Evolutionary conservation across 2,888 invertebrate genomes (phyloP), one percentile per base, ranked within the genome.

Genomic region (Eupithecia exiguata): DNA sequence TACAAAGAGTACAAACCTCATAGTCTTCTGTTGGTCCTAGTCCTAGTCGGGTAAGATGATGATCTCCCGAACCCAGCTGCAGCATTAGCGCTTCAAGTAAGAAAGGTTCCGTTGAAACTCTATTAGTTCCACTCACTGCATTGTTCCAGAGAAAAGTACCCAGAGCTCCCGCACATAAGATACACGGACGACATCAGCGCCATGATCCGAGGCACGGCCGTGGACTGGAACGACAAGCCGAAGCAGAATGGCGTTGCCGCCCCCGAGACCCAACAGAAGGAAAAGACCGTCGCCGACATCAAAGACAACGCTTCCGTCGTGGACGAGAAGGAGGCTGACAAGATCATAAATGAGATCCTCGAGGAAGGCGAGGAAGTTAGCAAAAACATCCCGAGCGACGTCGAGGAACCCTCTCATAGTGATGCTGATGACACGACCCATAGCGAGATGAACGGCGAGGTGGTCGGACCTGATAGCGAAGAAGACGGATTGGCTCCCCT

Each of bases 101-200:
- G n/a, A n/a, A n/a, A n/a, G n/a, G n/a, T n/a, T n/a, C n/a, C n/a
- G n/a, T n/a, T 30, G 30, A 30, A 30, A 1, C 30, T 53, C 53
- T 12, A 12, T 10, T 53, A 21, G 25, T 25, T 21, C 21, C 5
- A 14, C 12, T 25, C 12, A 21, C 12, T 58, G 5, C 25, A 21
- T 58, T 58, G 58, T 89, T 84, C 4, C 82, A 91, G 91, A 76
- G 87, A 87, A 9, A 86, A 86, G 70, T 91, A 88, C 74, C 80
- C 87, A 12, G 80, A 81, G 12, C 78, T 83, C 58, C 86, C 89
- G 6, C 65, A 76, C n/a, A 38, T 85, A 5, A 83, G 85, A 77
- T 82, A 80, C 62, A 81, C 84, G 38, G 86, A 88, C 0, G 87
- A 84, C 65, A 75, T 87, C 65, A 71, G 85, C 49, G 77, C 71